A percentile compares a stretch with the other conserved stretches of the same genome.
phyloP scores from a whole-genome alignment of 2,888 invertebrate genomes.

The Adelognathus sp. region DNA sequence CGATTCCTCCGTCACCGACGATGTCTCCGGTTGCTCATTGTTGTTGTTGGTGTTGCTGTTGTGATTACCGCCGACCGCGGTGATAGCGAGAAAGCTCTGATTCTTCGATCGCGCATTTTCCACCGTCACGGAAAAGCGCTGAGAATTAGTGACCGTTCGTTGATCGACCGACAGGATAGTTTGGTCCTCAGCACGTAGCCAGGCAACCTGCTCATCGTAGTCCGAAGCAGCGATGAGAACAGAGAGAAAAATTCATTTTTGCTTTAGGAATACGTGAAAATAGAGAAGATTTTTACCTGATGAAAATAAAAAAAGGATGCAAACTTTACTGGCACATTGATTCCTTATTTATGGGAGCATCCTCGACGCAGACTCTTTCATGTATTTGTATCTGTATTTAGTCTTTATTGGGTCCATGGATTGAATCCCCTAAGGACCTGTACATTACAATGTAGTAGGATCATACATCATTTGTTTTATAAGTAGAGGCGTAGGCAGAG shows the following conservation, averaged over 20 bases:
- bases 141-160: constrained; percentile 89
- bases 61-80: constrained; percentile 37
- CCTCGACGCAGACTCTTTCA: too few species aligned
- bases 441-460: too few species aligned
- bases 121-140: constrained; percentile 86
- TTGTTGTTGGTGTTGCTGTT: constrained; percentile 27
- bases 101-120: constrained; percentile 74
- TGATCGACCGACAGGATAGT: constrained; percentile 89
- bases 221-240: too few species aligned
- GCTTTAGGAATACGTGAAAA: too few species aligned
- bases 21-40: constrained; percentile 50
- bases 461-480: too few species aligned
- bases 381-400: too few species aligned
- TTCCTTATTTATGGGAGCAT: too few species aligned
- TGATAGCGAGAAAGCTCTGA: constrained; percentile 62
- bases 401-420: too few species aligned
- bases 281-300: constrained; percentile 21
- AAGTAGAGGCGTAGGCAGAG: too few species aligned
- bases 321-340: too few species aligned
- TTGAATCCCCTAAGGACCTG: too few species aligned
- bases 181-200: constrained; percentile 90
- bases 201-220: constrained; percentile 85
- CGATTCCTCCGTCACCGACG: constrained; percentile 84
- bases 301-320: neutral
- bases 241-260: constrained; percentile 12